A percentile compares a stretch with the other conserved stretches of the same genome.
These are phyloP conservation scores for Laticauda colubrina DNA, from an alignment of 2,113 vertebrate genomes.

Conservation along the genomic window DNA sequence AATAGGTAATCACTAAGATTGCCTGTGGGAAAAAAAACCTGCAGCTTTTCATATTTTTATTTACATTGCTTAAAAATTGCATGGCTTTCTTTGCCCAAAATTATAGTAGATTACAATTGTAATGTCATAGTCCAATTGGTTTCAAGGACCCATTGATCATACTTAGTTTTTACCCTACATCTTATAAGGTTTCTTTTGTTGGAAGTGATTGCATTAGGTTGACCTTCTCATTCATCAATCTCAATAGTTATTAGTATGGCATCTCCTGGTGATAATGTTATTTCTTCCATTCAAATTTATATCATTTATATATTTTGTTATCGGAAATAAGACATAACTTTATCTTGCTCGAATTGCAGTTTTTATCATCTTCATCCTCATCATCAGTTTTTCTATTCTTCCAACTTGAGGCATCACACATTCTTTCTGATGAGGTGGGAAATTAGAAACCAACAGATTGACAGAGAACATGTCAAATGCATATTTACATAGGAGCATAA, in stretches of 20 bases:
- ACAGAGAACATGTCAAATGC: background rate
- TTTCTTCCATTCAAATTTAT: background rate
- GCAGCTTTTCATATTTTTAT: background rate
- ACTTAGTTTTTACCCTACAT: background rate
- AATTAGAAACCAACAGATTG: background rate
- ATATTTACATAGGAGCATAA: background rate
- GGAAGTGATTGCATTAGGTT: background rate
- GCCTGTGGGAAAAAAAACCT: background rate
- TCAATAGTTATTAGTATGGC: background rate
- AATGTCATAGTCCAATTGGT: background rate
- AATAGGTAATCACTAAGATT: background rate
- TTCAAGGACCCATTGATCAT: background rate
- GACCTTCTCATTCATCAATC: background rate
- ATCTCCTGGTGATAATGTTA: background rate
- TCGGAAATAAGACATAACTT: background rate
- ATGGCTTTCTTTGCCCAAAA: background rate
- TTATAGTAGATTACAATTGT: background rate
- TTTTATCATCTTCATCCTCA: background rate
- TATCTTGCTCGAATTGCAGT: background rate
- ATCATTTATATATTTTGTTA: background rate
- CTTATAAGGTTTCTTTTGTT: background rate
- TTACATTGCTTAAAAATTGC: background rate
- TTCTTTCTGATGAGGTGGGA: no score
- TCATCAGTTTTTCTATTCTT: background rate
- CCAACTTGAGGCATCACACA: background rate